phyloP scores from a whole-genome alignment of 2,113 vertebrate species.

The Lasiurus cinereus region DNA sequence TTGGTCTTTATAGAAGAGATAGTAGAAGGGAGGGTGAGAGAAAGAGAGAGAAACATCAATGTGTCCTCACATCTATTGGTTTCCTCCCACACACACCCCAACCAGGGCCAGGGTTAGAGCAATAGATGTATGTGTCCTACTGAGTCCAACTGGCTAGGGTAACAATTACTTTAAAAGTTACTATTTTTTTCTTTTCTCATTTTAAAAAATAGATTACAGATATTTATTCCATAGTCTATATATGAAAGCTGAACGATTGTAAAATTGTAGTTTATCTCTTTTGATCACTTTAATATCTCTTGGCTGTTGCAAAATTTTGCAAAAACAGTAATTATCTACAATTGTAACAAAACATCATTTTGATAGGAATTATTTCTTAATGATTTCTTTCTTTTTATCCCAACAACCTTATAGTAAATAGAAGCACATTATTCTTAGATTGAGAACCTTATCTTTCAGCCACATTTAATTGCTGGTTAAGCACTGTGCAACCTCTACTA shows the following conservation, averaged over 20 bases:
- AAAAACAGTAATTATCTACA: neutral
- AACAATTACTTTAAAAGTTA: slow-evolving; percentile 17
- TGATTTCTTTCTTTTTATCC: neutral
- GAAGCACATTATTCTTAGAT: slow-evolving; percentile 1
- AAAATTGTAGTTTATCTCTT: slow-evolving; percentile 5
- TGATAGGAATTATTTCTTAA: neutral
- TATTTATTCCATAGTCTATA: neutral
- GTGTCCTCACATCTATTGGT: no score
- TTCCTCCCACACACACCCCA: no score
- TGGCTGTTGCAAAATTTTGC: neutral
- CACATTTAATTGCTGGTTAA: neutral
- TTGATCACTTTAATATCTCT: slow-evolving; percentile 6
- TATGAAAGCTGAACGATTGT: neutral
- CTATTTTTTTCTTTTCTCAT: neutral
- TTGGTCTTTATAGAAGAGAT: no score
- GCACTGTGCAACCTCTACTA: neutral
- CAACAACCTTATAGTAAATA: neutral
- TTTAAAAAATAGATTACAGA: neutral
- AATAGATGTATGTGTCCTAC: no score
- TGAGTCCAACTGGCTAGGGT: no score
- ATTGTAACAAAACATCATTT: slow-evolving; percentile 1
- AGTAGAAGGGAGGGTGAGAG: no score
- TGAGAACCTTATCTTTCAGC: neutral
- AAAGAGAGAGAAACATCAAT: no score
- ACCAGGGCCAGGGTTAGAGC: no score